These are phyloP conservation scores for Peromyscus attwateri DNA, from an alignment of 2,797 vertebrate genomes.

Conservation along the genomic window DNA sequence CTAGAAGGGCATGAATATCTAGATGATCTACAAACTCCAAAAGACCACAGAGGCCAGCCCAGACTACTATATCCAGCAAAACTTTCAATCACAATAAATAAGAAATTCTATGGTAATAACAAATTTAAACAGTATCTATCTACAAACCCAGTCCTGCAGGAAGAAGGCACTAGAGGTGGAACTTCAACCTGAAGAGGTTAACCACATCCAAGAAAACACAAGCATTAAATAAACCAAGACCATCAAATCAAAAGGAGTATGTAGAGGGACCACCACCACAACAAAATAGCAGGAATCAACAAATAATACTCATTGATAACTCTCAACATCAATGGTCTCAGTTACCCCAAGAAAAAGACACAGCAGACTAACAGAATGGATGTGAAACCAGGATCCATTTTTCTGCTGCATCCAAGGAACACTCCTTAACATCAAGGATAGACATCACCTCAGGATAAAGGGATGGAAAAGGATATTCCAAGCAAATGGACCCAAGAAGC, in stretches of 20 bases:
- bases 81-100: not conserved
- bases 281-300: not conserved
- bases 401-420: not conserved
- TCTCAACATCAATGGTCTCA: not conserved
- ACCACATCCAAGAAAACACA: not conserved
- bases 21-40: not conserved
- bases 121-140: not conserved
- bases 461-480: not conserved
- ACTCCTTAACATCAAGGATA: not conserved
- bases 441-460: not conserved
- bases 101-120: not conserved
- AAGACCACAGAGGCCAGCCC: not conserved
- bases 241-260: not conserved
- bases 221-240: not conserved
- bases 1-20: not conserved
- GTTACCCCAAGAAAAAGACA: not conserved
- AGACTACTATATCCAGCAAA: not conserved
- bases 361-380: not conserved
- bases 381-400: not conserved
- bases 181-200: not conserved
- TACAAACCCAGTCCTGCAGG: not conserved
- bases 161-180: not conserved
- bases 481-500: not conserved
- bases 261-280: not conserved
- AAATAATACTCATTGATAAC: not conserved